These are phyloP conservation scores for Meteorus colon DNA, from an alignment of 2,888 invertebrate species.

Conservation along the genomic window DNA sequence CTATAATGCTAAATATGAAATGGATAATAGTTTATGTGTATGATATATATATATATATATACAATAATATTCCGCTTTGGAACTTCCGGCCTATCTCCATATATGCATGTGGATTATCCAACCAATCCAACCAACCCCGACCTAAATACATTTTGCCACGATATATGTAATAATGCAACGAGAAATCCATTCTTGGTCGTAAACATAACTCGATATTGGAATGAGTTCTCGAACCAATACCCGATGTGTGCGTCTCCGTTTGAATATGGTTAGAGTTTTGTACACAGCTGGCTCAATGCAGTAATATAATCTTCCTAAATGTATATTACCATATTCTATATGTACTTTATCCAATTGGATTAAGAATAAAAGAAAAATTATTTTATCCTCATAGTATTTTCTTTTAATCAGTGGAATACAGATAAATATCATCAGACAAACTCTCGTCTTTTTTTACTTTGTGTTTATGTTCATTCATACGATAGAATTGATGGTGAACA, in stretches of 20 bases:
- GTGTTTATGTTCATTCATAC: too few species aligned
- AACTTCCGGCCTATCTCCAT: neutral
- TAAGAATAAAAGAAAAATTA: too few species aligned
- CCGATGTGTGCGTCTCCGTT: neutral
- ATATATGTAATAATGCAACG: conserved; percentile 8
- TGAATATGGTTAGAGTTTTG: neutral
- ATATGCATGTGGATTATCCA: neutral
- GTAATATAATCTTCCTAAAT: neutral
- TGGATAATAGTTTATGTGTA: neutral
- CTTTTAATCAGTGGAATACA: too few species aligned
- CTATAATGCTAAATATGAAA: neutral
- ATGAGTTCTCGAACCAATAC: conserved; percentile 10
- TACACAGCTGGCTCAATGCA: neutral
- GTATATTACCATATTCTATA: conserved; percentile 1
- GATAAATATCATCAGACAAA: too few species aligned
- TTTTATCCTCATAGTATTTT: too few species aligned
- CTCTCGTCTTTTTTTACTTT: too few species aligned
- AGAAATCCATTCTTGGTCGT: conserved; percentile 4
- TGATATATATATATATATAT: neutral
- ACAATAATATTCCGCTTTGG: neutral
- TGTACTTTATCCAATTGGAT: neutral
- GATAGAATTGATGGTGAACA: too few species aligned
- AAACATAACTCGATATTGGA: conserved; percentile 12
- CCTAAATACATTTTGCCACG: neutral
- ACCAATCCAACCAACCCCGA: conserved; percentile 2